Base-by-base conservation (phyloP, 2,888 invertebrate genomes). In the Heliconius sara region DNA sequence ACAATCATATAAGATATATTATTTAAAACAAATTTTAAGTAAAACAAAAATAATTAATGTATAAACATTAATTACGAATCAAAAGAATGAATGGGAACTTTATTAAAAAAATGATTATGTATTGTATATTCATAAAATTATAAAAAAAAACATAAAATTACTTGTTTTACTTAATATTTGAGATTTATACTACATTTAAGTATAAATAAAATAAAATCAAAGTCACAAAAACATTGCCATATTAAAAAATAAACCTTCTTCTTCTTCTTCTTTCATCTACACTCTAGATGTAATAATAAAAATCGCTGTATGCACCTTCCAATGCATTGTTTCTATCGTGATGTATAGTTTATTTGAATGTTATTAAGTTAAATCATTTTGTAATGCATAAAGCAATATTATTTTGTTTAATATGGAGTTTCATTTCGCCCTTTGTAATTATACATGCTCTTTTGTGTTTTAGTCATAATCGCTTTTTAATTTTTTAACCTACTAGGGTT, bases 371-470 rank as follows among this genome's bases (percentile, higher is more conserved):
- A 85, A 86, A 87, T 90, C 89, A 84, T 89, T 92, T 92, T 92
- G 87, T 91, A 88, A 90, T 87, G 88, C 90, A 91, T 91, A 90
- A 92, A 92, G 89, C 90, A 91, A 92, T 91, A 91, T 91, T 90
- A 92, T 92, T 91, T 93, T 93, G 86, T 89, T 88, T 89, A 89
- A 83, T 70, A 76, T 84, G 47, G 84, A 83, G 87, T 93, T 90
- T 93, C 81, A 89, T 88, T 92, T 84, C 65, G 7, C 30, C 9
- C 43, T 52, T 25, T 52, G 47, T 16, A 52, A 6, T 52, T 52
- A 52, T 52, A 19, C 6, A 52, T 52, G 6, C 6, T 16, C 16
- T 19, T 52, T 52, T 52, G 47, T 52, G 5, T 47, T 47, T 47
- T 16, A 47, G 16, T 5, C 16, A 1, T 16, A 5, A 16, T 16